These are phyloP conservation scores for Echeneis naucrates DNA, from an alignment of 2,797 vertebrate species.

Conservation along the genomic window DNA sequence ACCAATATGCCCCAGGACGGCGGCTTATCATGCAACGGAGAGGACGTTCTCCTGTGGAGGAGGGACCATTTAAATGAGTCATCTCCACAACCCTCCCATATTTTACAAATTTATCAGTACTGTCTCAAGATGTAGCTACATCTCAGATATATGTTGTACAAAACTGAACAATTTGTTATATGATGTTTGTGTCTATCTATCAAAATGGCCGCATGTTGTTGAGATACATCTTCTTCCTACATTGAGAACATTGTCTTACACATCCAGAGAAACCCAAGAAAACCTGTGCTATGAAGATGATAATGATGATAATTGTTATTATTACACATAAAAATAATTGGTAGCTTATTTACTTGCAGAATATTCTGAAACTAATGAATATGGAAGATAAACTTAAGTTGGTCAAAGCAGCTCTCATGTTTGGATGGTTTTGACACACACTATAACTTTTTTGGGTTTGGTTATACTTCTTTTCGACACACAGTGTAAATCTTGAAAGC, in stretches of 20 bases:
- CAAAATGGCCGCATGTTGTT: neutral
- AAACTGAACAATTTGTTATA: slow-evolving; percentile 16
- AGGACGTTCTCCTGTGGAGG: slow-evolving; percentile 67
- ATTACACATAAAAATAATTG: slow-evolving; percentile 1
- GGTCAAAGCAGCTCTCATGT: neutral
- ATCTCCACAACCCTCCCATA: slow-evolving; percentile 50
- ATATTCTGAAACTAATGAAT: slow-evolving; percentile 1
- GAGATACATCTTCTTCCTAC: neutral
- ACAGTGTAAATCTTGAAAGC: slow-evolving; percentile 8
- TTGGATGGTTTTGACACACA: neutral
- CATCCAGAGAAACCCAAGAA: neutral
- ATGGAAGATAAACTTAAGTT: neutral
- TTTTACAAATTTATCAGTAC: slow-evolving; percentile 60
- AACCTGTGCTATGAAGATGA: no score
- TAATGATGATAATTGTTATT: no score
- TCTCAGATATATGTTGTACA: slow-evolving; percentile 33
- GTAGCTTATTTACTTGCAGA: neutral
- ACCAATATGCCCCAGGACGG: slow-evolving; percentile 77
- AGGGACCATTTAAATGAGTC: slow-evolving; percentile 71
- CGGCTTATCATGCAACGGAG: slow-evolving; percentile 70
- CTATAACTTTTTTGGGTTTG: no score
- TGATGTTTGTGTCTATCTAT: slow-evolving; percentile 3
- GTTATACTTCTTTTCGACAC: slow-evolving; percentile 11
- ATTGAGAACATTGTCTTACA: neutral
- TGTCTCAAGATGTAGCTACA: slow-evolving; percentile 15